Base-by-base conservation (phyloP, 2,113 vertebrate genomes). In the Stegastes partitus region DNA sequence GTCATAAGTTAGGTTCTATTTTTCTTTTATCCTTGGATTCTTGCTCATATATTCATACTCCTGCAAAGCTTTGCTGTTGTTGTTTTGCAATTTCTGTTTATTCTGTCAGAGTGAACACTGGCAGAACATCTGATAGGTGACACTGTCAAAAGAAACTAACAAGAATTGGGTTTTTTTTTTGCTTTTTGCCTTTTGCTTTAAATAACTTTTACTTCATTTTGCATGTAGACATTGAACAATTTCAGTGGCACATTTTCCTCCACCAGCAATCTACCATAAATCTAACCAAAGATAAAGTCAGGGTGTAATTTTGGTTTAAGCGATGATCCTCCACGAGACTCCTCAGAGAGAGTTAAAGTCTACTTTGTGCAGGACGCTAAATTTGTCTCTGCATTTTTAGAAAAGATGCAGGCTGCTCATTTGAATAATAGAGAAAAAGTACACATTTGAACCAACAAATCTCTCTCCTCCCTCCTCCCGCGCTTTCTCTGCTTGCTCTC, bases 361-460 rank as follows among this genome's bases (percentile, higher is more conserved):
- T 71, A 72, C 68, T 92, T 87, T 87, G 76, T 80, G 68, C 69
- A 61, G 82, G 77, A 81, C 74, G 39, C 81, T 82, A 89, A 86
- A 89, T 90, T 87, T 90, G 76, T 91, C 86, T 83, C 74, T 53
- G 75, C 69, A 67, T 85, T 86, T 87, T 90, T 88, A 71, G 72
- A 81, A 83, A 89, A 84, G 72, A 91, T 87, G 84, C 89, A 74
- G 79, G 50, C 74, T 85, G 74, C 89, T 91, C 86, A 90, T 93
- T 91, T 93, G 86, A 91, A 92, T 91, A 90, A 88, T 82, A 87
- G 86, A 90, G 86, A 89, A 91, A 90, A 92, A 92, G 85, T 78
- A 81, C 87, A 83, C 88, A 90, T 93, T 91, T 92, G 87, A 90
- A 92, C 91, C 87, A 91, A 92, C 88, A 91, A 91, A 91, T 90